phyloP scores from a whole-genome alignment of 1,140 invertebrate species.

The Tetragonula clypearis region DNA sequence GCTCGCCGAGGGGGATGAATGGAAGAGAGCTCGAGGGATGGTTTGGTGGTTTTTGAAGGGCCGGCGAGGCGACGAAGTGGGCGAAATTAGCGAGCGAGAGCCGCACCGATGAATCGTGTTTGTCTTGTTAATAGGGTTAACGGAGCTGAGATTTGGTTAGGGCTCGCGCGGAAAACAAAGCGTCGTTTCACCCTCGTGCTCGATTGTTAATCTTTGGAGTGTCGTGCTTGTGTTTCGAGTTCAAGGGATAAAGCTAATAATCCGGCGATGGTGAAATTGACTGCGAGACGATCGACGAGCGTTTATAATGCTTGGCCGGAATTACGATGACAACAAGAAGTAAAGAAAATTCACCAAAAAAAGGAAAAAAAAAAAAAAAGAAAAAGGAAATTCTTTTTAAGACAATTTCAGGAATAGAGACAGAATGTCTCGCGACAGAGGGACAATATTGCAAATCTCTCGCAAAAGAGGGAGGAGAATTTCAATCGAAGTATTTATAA shows the following conservation, averaged over 20 bases:
- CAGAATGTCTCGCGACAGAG: too few species aligned
- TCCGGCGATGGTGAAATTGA: too few species aligned
- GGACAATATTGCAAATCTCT: too few species aligned
- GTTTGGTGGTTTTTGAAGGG: background rate
- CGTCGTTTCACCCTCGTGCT: background rate
- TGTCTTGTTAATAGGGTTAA: conserved; percentile 2
- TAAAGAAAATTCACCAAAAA: background rate
- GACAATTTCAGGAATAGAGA: too few species aligned
- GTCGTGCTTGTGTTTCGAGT: background rate
- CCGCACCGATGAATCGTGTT: background rate
- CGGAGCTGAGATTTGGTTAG: background rate
- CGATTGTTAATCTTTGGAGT: background rate
- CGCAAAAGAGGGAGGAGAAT: too few species aligned
- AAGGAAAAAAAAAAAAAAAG: background rate
- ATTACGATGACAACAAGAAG: background rate
- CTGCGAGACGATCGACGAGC: too few species aligned
- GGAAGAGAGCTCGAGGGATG: background rate
- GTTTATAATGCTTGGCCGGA: background rate
- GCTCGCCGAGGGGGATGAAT: background rate
- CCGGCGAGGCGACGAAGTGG: background rate
- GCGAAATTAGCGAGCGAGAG: background rate
- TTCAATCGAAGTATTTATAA: background rate
- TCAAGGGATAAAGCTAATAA: background rate
- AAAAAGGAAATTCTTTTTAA: background rate
- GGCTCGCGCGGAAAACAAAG: background rate